These are phyloP conservation scores for Drosophila mercatorum DNA, from an alignment of 2,888 invertebrate species.

Conservation along the genomic window DNA sequence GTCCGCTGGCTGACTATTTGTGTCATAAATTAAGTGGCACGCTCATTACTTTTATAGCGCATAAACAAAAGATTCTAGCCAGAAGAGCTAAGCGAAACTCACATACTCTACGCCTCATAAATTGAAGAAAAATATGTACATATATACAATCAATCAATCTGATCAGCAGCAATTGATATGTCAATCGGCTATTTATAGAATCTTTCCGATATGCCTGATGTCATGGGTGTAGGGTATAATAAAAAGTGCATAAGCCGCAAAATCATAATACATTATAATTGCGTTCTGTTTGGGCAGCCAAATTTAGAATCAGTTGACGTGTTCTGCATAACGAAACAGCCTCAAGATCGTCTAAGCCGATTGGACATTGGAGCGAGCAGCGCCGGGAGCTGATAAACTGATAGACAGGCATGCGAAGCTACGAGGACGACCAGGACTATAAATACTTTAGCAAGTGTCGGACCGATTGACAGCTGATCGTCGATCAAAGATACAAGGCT, in stretches of 20 bases:
- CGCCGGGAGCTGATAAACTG: neutral
- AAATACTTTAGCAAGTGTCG: slow-evolving; percentile 31
- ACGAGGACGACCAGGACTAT: slow-evolving; percentile 14
- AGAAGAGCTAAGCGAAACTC: slow-evolving; percentile 17
- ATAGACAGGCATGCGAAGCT: slow-evolving; percentile 44
- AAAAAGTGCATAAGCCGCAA: slow-evolving; percentile 40
- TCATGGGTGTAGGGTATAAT: slow-evolving; percentile 41
- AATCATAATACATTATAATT: slow-evolving; percentile 69
- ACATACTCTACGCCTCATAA: slow-evolving; percentile 41
- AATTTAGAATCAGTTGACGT: slow-evolving; percentile 69
- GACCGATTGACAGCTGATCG: slow-evolving; percentile 1
- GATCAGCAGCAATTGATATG: neutral
- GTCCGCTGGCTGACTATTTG: slow-evolving; percentile 46
- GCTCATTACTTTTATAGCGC: slow-evolving; percentile 58
- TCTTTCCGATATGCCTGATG: slow-evolving; percentile 6
- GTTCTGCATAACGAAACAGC: slow-evolving; percentile 52
- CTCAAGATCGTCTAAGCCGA: slow-evolving; percentile 42
- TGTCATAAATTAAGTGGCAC: slow-evolving; percentile 61
- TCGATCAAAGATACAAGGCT: neutral
- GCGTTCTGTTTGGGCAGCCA: slow-evolving; percentile 66
- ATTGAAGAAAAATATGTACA: neutral
- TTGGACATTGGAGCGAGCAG: slow-evolving; percentile 52
- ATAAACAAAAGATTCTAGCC: slow-evolving; percentile 27
- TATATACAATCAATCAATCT: neutral
- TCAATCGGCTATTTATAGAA: neutral